Conservation (phyloP, 2,888 invertebrate genomes). For the Catocala fraxini region DNA sequence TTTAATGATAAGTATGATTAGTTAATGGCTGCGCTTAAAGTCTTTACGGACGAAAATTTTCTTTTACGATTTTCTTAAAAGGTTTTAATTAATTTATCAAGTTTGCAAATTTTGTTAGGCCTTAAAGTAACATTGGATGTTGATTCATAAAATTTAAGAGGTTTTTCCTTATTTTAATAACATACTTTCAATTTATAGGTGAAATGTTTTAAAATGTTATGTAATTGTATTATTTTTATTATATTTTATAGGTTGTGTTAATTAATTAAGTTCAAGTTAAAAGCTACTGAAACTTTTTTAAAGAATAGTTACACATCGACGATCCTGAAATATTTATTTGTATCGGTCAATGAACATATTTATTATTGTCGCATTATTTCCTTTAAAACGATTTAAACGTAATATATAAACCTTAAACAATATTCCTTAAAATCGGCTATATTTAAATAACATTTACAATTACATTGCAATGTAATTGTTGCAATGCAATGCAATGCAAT, state of each 20-base stretch:
- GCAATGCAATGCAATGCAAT: too few species aligned
- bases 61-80: constrained; percentile 39
- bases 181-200: not conserved
- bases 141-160: constrained; percentile 37
- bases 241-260: too few species aligned
- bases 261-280: too few species aligned
- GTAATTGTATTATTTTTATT: too few species aligned
- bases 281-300: not conserved
- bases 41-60: constrained; percentile 52
- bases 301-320: not conserved
- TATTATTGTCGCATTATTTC: too few species aligned
- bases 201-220: too few species aligned
- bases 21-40: constrained; percentile 56
- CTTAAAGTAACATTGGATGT: constrained; percentile 30
- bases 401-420: too few species aligned
- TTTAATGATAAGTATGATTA: constrained; percentile 63
- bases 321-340: not conserved
- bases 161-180: constrained; percentile 18
- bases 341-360: too few species aligned
- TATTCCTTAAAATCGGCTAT: too few species aligned
- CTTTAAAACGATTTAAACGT: too few species aligned
- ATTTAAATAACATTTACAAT: too few species aligned
- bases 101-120: constrained; percentile 15
- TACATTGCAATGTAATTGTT: too few species aligned
- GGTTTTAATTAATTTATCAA: constrained; percentile 43